A percentile compares a stretch with the other conserved stretches of the same genome.
Evolutionary conservation across 1,140 invertebrate genomes (phyloP).

Genomic region (Drosophila nannoptera): DNA sequence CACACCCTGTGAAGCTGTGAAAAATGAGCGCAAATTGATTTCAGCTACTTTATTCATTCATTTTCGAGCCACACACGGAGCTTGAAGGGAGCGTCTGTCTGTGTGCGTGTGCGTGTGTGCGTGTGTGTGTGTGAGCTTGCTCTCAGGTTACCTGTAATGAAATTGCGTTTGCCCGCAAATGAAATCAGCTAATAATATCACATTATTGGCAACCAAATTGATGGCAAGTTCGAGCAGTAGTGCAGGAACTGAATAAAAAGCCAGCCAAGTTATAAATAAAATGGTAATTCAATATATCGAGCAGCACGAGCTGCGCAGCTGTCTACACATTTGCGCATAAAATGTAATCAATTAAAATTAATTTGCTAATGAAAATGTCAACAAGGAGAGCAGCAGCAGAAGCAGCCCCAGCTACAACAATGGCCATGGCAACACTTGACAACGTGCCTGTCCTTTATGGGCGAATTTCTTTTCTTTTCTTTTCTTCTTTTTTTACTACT

Average conservation of each 20-base stretch:
- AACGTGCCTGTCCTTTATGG: conserved; percentile 46
- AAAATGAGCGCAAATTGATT: conserved; percentile 28
- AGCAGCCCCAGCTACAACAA: conserved; percentile 35
- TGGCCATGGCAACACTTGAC: conserved; percentile 47
- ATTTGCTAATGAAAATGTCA: conserved; percentile 72
- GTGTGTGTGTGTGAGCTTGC: too few species aligned
- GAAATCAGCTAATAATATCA: conserved; percentile 44
- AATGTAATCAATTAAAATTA: conserved; percentile 73
- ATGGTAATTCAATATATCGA: conserved; percentile 66
- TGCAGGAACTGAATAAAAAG: conserved; percentile 6
- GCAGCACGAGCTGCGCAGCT: conserved; percentile 3
- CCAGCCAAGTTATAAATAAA: conserved; percentile 53
- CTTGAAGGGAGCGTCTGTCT: background rate
- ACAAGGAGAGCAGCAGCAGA: conserved; percentile 42
- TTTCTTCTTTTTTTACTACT: background rate
- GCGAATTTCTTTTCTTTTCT: conserved; percentile 3
- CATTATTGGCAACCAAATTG: conserved; percentile 35
- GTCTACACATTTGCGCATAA: conserved; percentile 62
- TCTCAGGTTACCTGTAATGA: conserved; percentile 52
- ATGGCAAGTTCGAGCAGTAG: background rate
- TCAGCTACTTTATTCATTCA: too few species aligned
- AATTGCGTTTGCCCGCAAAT: conserved; percentile 27
- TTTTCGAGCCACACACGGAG: conserved; percentile 8
- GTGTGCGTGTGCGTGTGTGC: too few species aligned
- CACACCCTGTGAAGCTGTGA: conserved; percentile 1